Percentiles rank a stretch among this genome's conserved stretches.
These are phyloP conservation scores for Pasiphila rectangulata DNA, from an alignment of 2,888 invertebrate genomes.

Conservation along the genomic window DNA sequence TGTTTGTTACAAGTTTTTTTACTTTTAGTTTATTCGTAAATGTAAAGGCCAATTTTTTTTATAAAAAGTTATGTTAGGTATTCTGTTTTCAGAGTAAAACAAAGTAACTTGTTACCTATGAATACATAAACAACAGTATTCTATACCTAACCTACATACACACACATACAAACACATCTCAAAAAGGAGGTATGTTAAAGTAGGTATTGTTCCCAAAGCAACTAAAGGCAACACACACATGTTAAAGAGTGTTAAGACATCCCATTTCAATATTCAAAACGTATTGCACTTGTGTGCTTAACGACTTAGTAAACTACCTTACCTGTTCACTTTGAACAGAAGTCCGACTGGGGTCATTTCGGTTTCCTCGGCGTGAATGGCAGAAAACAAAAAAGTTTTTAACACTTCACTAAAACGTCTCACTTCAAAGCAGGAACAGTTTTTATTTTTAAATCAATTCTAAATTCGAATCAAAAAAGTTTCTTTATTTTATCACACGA, in stretches of 20 bases:
- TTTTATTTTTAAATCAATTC: no score
- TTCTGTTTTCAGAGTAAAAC: no score
- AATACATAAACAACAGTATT: no score
- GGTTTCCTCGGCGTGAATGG: slow-evolving; percentile 31
- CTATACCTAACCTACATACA: no score
- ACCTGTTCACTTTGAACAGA: slow-evolving; percentile 82
- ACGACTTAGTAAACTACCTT: slow-evolving; percentile 41
- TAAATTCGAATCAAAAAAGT: background rate
- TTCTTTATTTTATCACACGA: slow-evolving; percentile 5
- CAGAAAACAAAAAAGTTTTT: slow-evolving; percentile 20
- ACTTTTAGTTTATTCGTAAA: no score
- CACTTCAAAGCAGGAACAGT: background rate
- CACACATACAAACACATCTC: no score
- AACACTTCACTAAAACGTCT: slow-evolving; percentile 14
- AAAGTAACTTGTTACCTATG: no score
- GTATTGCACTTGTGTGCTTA: slow-evolving; percentile 34
- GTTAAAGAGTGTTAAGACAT: slow-evolving; percentile 49
- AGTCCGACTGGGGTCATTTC: slow-evolving; percentile 82
- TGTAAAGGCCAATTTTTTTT: no score
- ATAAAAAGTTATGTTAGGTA: no score
- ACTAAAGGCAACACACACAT: slow-evolving; percentile 33
- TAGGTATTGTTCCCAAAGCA: slow-evolving; percentile 23
- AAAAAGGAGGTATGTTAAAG: background rate
- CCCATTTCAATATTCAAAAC: slow-evolving; percentile 56
- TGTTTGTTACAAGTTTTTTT: no score